Conservation (phyloP, 2,888 invertebrate species). For the Helleia helle region DNA sequence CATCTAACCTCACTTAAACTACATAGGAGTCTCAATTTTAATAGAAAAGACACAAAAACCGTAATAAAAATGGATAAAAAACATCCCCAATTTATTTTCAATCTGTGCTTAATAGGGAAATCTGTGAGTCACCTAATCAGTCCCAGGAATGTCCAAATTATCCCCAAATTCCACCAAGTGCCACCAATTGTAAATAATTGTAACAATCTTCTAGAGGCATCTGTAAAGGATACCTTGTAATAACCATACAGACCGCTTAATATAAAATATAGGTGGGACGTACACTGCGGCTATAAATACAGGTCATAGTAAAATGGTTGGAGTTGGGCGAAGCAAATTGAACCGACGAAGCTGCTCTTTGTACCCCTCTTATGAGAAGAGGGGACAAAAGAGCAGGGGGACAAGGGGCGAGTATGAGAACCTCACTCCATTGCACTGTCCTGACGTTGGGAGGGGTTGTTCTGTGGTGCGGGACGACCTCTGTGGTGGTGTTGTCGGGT, state of each 20-base stretch:
- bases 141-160: conserved; percentile 9
- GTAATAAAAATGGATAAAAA: conserved; percentile 4
- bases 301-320: too few relatives aligned
- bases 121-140: conserved; percentile 2
- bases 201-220: conserved; percentile 63
- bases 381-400: too few relatives aligned
- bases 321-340: too few relatives aligned
- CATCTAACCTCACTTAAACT: too few relatives aligned
- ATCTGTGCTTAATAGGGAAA: conserved; percentile 4
- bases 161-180: conserved; percentile 17
- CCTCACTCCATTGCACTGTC: too few relatives aligned
- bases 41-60: conserved; percentile 25
- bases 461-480: too few relatives aligned
- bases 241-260: conserved; percentile 38
- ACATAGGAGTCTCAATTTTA: too few relatives aligned
- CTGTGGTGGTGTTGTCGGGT: too few relatives aligned
- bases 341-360: too few relatives aligned
- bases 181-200: conserved; percentile 35
- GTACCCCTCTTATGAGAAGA: too few relatives aligned
- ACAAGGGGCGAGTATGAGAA: too few relatives aligned
- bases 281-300: neutral
- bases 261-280: conserved; percentile 2
- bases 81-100: conserved; percentile 3
- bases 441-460: too few relatives aligned
- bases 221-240: conserved; percentile 47